These are phyloP conservation scores for Oreonectes daqikongensis DNA, from an alignment of 2,797 vertebrate species.

Conservation along the genomic window DNA sequence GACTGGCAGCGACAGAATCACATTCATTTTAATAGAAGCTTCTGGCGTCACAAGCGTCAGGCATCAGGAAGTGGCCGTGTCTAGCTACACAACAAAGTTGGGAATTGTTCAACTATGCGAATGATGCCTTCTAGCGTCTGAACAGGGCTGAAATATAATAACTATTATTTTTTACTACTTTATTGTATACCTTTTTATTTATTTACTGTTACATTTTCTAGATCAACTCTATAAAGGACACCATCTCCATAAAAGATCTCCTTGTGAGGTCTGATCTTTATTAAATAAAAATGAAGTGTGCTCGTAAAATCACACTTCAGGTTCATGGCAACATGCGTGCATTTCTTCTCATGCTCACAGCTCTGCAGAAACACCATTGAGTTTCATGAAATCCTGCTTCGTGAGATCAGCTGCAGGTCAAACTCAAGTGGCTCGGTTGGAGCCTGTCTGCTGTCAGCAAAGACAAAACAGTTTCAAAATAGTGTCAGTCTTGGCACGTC, in stretches of 20 bases:
- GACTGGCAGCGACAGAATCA: too few species aligned
- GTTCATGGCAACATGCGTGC: neutral
- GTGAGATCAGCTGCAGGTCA: conserved; percentile 5
- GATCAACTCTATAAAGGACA: neutral
- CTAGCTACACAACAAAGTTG: too few species aligned
- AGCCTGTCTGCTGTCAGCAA: conserved; percentile 20
- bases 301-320: neutral
- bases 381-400: conserved; percentile 6
- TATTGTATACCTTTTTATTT: neutral
- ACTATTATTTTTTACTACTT: neutral
- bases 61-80: too few species aligned
- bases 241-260: neutral
- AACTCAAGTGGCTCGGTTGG: conserved; percentile 8
- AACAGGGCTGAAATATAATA: too few species aligned
- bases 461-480: neutral
- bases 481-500: conserved; percentile 9
- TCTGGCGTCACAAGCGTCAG: too few species aligned
- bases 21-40: too few species aligned
- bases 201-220: neutral
- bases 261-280: neutral
- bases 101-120: too few species aligned
- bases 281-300: neutral
- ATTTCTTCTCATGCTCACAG: neutral
- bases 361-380: neutral
- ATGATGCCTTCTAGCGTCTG: too few species aligned